Evolutionary conservation across 2,888 invertebrate species (phyloP).

Genomic region (Rhingia rostrata): DNA sequence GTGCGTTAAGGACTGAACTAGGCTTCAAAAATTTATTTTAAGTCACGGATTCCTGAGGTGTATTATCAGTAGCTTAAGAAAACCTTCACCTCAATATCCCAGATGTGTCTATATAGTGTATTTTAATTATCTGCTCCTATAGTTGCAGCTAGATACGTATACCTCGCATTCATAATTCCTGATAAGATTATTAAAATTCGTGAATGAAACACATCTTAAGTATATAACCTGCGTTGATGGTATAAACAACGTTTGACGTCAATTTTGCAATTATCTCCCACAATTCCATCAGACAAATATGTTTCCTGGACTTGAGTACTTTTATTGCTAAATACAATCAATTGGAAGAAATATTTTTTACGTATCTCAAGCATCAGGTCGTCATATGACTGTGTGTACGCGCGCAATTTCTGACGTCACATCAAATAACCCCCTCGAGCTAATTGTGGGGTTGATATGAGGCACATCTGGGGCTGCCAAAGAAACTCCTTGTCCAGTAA

Average conservation of each 20-base stretch:
- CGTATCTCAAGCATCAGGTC: conserved; percentile 2
- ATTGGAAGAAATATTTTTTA: neutral
- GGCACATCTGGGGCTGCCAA: conserved; percentile 24
- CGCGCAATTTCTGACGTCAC: conserved; percentile 21
- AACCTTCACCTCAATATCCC: no score
- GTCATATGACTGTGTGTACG: conserved; percentile 32
- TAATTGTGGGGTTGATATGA: conserved; percentile 25
- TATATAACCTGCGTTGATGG: neutral
- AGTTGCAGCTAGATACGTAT: no score
- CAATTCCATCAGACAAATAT: conserved; percentile 19
- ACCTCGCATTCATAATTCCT: no score
- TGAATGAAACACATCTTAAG: conserved; percentile 25
- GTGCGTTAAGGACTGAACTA: no score
- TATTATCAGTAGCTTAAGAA: no score
- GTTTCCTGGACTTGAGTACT: conserved; percentile 21
- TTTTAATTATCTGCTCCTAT: no score
- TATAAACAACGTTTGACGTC: conserved; percentile 18
- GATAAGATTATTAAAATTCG: neutral
- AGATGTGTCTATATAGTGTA: no score
- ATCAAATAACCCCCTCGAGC: conserved; percentile 18
- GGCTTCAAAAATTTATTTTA: no score
- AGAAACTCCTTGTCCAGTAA: conserved; percentile 14
- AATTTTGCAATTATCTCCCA: conserved; percentile 19
- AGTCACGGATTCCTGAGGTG: no score
- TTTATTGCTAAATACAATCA: conserved; percentile 7